phyloP scores from a whole-genome alignment of 2,888 invertebrate genomes.

The Cephus spinipes region DNA sequence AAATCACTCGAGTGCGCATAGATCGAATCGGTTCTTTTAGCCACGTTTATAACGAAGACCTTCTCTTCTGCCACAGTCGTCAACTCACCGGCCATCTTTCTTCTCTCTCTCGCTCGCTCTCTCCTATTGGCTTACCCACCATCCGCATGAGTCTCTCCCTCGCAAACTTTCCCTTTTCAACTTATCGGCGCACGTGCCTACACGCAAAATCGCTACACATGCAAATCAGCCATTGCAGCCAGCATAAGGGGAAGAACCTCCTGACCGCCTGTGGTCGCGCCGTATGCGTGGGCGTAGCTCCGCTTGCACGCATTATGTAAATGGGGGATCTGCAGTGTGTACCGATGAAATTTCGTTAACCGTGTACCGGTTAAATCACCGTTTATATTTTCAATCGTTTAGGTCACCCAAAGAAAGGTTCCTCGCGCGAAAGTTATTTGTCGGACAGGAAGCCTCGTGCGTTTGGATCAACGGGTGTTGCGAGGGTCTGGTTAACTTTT shows the following conservation, averaged over 20 bases:
- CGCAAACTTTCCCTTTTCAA: constrained; percentile 40
- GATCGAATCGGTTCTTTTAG: background rate
- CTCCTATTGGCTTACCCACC: background rate
- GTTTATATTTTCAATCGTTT: background rate
- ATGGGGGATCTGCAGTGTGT: background rate
- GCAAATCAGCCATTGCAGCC: background rate
- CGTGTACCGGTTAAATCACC: background rate
- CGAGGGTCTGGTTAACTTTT: background rate
- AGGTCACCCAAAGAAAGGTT: background rate
- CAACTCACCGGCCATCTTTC: background rate
- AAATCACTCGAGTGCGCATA: background rate
- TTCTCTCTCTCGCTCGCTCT: background rate
- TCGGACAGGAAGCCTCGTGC: background rate
- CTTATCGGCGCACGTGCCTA: constrained; percentile 22
- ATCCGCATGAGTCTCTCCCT: background rate
- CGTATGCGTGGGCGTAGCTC: background rate
- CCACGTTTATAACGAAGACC: background rate
- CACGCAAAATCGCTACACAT: constrained; percentile 22
- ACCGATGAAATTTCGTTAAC: background rate
- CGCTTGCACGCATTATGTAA: background rate
- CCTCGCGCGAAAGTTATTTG: background rate
- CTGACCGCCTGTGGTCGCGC: background rate
- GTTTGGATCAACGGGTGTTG: background rate
- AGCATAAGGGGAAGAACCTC: background rate
- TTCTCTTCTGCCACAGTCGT: background rate